phyloP scores from a whole-genome alignment of 2,113 vertebrate genomes.

The Accipiter cooperii region DNA sequence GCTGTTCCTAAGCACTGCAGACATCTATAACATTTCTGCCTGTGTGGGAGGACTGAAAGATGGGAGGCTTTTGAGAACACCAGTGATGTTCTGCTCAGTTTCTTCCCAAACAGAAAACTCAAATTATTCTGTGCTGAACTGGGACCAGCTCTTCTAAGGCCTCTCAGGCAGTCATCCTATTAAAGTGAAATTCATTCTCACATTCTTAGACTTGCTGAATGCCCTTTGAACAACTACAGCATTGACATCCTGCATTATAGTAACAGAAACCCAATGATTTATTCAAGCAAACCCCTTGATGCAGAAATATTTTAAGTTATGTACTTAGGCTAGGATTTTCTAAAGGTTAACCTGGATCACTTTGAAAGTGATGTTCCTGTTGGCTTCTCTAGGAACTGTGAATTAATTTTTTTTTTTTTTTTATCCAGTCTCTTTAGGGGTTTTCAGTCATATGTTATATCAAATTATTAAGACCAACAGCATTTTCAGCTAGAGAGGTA shows the following conservation, averaged over 20 bases:
- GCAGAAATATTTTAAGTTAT: background rate
- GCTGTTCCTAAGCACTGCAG: background rate
- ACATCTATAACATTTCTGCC: background rate
- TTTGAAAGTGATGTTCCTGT: background rate
- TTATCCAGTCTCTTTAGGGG: background rate
- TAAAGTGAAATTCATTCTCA: background rate
- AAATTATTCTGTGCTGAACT: background rate
- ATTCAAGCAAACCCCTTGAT: background rate
- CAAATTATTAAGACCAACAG: background rate
- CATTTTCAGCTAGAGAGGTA: background rate
- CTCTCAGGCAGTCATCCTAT: background rate
- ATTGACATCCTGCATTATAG: background rate
- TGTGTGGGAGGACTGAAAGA: background rate
- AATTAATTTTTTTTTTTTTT: background rate
- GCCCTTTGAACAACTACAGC: background rate
- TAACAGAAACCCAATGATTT: background rate
- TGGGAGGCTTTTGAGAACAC: background rate
- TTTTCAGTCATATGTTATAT: background rate
- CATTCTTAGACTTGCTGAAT: background rate
- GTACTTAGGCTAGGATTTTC: background rate
- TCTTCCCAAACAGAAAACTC: constrained; percentile 59
- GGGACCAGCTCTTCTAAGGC: background rate
- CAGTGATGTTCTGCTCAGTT: constrained; percentile 50
- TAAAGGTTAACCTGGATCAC: background rate
- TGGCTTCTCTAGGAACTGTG: background rate